These are phyloP conservation scores for Psilopogon haemacephalus DNA, from an alignment of 2,113 vertebrate species.

Conservation along the genomic window DNA sequence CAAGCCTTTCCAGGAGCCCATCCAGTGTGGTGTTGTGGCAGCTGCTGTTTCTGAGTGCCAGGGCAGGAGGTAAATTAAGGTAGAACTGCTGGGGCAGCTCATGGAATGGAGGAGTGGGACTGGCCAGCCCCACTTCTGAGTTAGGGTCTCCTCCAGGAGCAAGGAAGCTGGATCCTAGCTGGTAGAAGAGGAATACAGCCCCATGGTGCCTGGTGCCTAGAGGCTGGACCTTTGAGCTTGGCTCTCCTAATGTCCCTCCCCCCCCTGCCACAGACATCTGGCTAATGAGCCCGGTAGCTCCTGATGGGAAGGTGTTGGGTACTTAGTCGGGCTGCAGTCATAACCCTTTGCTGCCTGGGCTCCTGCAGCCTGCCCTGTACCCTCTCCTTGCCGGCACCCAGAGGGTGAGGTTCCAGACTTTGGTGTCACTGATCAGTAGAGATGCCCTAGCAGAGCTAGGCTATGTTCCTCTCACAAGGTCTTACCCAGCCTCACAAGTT, in stretches of 20 bases:
- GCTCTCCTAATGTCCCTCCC: not conserved
- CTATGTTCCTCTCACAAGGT: not conserved
- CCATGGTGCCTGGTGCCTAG: fast-evolving
- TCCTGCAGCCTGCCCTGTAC: not conserved
- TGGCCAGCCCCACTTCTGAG: not conserved
- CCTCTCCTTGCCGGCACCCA: not conserved
- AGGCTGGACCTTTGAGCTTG: not conserved
- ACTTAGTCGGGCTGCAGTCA: not conserved
- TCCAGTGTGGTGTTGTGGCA: not conserved
- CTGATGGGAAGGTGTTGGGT: not conserved
- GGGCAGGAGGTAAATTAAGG: not conserved
- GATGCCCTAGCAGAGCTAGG: not conserved
- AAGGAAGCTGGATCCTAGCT: not conserved
- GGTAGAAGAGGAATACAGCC: not conserved
- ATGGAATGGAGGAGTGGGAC: not conserved
- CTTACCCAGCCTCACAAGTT: not conserved
- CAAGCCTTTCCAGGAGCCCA: not conserved
- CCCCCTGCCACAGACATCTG: not conserved
- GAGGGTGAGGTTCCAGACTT: not conserved
- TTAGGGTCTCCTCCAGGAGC: not conserved
- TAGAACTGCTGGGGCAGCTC: not conserved
- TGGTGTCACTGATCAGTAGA: fast-evolving
- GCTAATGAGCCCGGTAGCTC: not conserved
- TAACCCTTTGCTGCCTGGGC: not conserved
- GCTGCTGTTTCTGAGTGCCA: fast-evolving